A percentile compares a stretch with the other conserved stretches of the same genome.
Conservation (phyloP, 2,113 vertebrate species). For the Coreoperca whiteheadi region DNA sequence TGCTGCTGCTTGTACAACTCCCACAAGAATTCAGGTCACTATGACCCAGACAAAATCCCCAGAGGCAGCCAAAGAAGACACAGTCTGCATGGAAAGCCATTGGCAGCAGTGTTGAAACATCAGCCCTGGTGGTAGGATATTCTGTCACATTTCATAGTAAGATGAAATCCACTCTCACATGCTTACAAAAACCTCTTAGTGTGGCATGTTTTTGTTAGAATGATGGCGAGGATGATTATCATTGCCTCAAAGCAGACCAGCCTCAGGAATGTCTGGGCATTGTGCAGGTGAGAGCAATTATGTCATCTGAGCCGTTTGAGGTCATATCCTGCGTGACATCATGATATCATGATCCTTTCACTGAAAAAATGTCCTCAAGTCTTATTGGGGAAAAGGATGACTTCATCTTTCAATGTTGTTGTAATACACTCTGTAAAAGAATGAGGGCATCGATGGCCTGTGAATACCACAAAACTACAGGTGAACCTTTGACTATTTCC, state of each 20-base stretch:
- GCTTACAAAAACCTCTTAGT: constrained; percentile 23
- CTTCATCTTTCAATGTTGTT: constrained; percentile 64
- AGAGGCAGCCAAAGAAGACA: constrained; percentile 61
- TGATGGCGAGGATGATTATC: constrained; percentile 27
- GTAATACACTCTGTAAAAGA: constrained; percentile 62
- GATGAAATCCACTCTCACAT: constrained; percentile 30
- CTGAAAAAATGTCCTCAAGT: constrained; percentile 55
- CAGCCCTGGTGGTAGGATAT: constrained; percentile 25
- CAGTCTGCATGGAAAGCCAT: constrained; percentile 43
- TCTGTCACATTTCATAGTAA: constrained; percentile 53
- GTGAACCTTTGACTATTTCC: constrained; percentile 4
- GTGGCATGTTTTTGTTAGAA: constrained; percentile 28
- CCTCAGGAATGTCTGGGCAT: constrained; percentile 59
- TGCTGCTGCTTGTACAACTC: constrained; percentile 48
- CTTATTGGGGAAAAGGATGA: constrained; percentile 58
- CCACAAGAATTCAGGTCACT: constrained; percentile 43
- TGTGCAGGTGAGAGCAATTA: constrained; percentile 72
- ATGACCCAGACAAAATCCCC: constrained; percentile 69
- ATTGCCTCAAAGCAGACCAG: constrained; percentile 2
- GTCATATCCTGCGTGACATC: constrained; percentile 65
- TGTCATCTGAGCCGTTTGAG: constrained; percentile 65
- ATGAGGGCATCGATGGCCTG: constrained; percentile 61
- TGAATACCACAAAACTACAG: constrained; percentile 45
- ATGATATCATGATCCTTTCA: constrained; percentile 45
- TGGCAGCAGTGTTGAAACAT: constrained; percentile 33